Percentiles rank a stretch among this genome's conserved stretches.
Evolutionary conservation across 2,797 vertebrate species (phyloP).

Genomic region (Emydoidea blandingii): DNA sequence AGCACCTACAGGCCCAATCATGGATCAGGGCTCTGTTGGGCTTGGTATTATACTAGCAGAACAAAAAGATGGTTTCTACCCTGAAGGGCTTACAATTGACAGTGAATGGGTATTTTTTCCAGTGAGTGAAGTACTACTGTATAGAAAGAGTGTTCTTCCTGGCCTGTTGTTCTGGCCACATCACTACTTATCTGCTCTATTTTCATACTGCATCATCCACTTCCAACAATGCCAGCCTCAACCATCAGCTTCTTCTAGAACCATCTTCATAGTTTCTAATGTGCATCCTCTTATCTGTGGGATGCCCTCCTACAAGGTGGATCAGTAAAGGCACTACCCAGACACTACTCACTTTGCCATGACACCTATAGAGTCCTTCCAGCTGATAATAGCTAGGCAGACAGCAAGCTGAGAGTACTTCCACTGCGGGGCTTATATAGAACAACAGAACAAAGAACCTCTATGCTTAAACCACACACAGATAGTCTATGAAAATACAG

Average conservation of each 20-base stretch:
- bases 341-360: background rate
- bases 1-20: background rate
- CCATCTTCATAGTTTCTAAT: background rate
- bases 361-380: fast-evolving
- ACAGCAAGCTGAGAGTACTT: background rate
- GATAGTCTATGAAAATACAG: background rate
- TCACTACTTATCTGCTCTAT: fast-evolving
- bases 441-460: background rate
- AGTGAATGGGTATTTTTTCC: slow-evolving; percentile 19
- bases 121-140: background rate
- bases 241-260: background rate
- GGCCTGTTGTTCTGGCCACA: slow-evolving; percentile 12
- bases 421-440: fast-evolving
- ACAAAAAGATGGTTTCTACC: slow-evolving; percentile 57
- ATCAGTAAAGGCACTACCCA: fast-evolving
- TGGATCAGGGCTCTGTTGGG: background rate
- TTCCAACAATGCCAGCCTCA: fast-evolving
- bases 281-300: too few species aligned
- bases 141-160: background rate
- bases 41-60: background rate
- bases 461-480: fast-evolving
- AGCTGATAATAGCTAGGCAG: fast-evolving
- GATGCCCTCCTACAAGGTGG: fast-evolving
- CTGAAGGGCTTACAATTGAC: background rate
- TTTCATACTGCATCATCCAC: fast-evolving